A percentile compares a stretch with the other conserved stretches of the same genome.
Evolutionary conservation across 2,113 vertebrate genomes (phyloP).

Genomic region (Epinephelus moara): DNA sequence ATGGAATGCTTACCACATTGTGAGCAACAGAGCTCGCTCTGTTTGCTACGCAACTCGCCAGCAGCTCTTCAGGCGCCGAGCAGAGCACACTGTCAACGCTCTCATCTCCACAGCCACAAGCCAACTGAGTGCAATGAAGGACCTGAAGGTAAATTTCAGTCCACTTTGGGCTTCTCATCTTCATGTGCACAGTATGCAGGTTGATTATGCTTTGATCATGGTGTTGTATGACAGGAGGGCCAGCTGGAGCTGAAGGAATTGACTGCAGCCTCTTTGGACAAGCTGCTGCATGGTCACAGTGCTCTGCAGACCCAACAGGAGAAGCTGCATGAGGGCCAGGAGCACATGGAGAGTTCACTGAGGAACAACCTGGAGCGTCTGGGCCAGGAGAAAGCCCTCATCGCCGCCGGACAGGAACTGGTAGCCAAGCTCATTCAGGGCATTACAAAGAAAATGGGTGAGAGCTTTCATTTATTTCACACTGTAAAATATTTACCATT

Average conservation of each 20-base stretch:
- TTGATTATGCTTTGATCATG: not conserved
- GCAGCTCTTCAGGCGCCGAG: slow-evolving; percentile 85
- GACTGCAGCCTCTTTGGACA: slow-evolving; percentile 77
- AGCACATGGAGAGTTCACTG: slow-evolving; percentile 78
- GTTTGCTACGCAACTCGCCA: slow-evolving; percentile 88
- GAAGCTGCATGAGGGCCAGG: slow-evolving; percentile 82
- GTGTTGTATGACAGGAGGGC: slow-evolving; percentile 76
- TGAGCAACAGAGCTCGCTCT: slow-evolving; percentile 87
- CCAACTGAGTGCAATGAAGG: slow-evolving; percentile 87
- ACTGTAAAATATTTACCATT: not conserved
- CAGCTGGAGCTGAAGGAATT: slow-evolving; percentile 83
- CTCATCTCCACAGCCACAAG: slow-evolving; percentile 85
- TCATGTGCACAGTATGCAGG: not conserved
- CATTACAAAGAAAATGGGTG: slow-evolving; percentile 84
- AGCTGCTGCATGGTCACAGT: slow-evolving; percentile 83
- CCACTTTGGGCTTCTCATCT: accelerated
- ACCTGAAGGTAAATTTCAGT: slow-evolving; percentile 81
- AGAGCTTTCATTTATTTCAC: not conserved
- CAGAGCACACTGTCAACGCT: slow-evolving; percentile 85
- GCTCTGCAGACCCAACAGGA: slow-evolving; percentile 83
- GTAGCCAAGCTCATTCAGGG: slow-evolving; percentile 84
- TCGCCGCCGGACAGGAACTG: slow-evolving; percentile 78
- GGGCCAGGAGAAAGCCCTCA: slow-evolving; percentile 83
- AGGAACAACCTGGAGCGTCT: slow-evolving; percentile 78
- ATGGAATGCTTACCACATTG: slow-evolving; percentile 89